These are phyloP conservation scores for Eupithecia vulgata DNA, from an alignment of 2,888 invertebrate species.

Conservation along the genomic window DNA sequence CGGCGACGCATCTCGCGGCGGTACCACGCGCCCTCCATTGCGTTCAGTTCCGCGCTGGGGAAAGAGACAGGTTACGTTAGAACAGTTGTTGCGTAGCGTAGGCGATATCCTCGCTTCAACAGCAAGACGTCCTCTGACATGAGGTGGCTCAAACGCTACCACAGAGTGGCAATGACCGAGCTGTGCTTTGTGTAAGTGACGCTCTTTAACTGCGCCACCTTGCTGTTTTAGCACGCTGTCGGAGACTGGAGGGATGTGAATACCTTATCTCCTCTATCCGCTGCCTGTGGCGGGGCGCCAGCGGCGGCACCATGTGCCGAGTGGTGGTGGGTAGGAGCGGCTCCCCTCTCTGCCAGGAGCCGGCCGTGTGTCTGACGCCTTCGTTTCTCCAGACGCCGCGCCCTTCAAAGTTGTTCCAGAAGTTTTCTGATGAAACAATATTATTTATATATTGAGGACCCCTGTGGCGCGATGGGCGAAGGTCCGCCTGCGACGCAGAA, in stretches of 20 bases:
- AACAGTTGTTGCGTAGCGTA: too few relatives aligned
- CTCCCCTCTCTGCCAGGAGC: slow-evolving; percentile 71
- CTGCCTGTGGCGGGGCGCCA: slow-evolving; percentile 47
- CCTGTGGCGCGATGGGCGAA: too few relatives aligned
- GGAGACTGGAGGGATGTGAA: too few relatives aligned
- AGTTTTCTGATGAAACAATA: slow-evolving; percentile 37
- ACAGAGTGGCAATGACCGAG: too few relatives aligned
- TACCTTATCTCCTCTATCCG: slow-evolving; percentile 54
- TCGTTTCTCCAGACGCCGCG: slow-evolving; percentile 69
- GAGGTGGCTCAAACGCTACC: too few relatives aligned
- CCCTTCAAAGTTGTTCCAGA: slow-evolving; percentile 43
- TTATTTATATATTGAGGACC: neutral
- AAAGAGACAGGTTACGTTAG: neutral
- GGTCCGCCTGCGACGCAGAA: too few relatives aligned
- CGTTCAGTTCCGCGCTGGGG: slow-evolving; percentile 76
- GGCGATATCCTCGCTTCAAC: too few relatives aligned
- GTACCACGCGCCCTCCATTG: slow-evolving; percentile 86
- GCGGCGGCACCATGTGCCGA: slow-evolving; percentile 63
- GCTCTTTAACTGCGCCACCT: too few relatives aligned
- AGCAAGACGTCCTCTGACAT: too few relatives aligned
- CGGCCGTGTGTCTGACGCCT: slow-evolving; percentile 75
- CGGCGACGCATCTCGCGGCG: slow-evolving; percentile 90
- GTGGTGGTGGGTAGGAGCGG: slow-evolving; percentile 60
- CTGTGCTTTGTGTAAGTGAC: too few relatives aligned
- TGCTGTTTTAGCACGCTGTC: too few relatives aligned